phyloP scores from a whole-genome alignment of 1,140 invertebrate species.

The Hormaphis cornu region DNA sequence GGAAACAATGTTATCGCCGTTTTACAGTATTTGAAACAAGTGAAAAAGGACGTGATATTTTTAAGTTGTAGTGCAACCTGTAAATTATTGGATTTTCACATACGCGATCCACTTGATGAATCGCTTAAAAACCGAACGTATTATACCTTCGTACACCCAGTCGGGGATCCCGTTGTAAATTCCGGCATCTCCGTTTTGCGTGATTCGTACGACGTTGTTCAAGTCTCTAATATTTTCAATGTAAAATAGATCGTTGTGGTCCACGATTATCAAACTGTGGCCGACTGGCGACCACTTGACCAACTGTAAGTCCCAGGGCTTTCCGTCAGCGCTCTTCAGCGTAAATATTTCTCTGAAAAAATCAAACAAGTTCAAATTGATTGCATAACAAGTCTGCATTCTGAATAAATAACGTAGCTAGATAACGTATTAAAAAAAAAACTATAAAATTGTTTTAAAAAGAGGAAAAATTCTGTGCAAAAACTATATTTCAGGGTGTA shows the following conservation, averaged over 20 bases:
- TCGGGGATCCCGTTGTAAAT: slow-evolving; percentile 69
- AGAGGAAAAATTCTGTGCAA: too few relatives aligned
- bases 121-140: too few relatives aligned
- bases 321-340: slow-evolving; percentile 42
- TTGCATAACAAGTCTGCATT: background rate
- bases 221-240: slow-evolving; percentile 45
- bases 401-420: background rate
- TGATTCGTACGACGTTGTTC: slow-evolving; percentile 40
- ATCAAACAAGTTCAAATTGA: background rate
- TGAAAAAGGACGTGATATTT: too few relatives aligned
- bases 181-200: slow-evolving; percentile 38
- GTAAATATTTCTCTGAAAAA: slow-evolving; percentile 33
- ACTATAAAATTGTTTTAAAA: too few relatives aligned
- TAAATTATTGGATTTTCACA: too few relatives aligned
- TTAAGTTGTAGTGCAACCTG: too few relatives aligned
- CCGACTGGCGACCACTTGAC: slow-evolving; percentile 58
- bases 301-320: slow-evolving; percentile 36
- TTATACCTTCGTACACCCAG: slow-evolving; percentile 76
- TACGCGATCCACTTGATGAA: too few relatives aligned
- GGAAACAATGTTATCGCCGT: too few relatives aligned
- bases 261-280: slow-evolving; percentile 64
- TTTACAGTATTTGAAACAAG: too few relatives aligned
- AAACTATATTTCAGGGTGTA: too few relatives aligned
- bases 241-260: slow-evolving; percentile 72
- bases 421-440: background rate